These are phyloP conservation scores for Drosophila buzzatii DNA, from an alignment of 2,888 invertebrate genomes.

Conservation along the genomic window DNA sequence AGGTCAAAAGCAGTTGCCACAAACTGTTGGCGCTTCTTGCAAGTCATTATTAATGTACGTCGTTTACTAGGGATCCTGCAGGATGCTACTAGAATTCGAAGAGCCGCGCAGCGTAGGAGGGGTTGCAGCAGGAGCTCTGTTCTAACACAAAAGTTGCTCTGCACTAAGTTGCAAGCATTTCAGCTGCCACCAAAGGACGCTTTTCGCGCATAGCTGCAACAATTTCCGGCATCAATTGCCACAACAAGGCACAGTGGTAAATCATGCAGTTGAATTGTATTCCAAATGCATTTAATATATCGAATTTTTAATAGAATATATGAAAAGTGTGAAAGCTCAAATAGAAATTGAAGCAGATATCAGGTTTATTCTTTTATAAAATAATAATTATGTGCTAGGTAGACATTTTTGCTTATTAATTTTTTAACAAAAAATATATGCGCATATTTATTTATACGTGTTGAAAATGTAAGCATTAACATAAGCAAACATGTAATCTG, in stretches of 20 bases:
- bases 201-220: conserved; percentile 54
- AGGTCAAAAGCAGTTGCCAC: conserved; percentile 51
- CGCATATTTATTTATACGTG: too few species aligned
- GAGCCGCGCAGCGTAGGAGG: neutral
- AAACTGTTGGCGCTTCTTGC: conserved; percentile 51
- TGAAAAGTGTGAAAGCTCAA: neutral
- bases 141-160: conserved; percentile 22
- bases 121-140: conserved; percentile 18
- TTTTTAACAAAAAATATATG: too few species aligned
- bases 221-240: conserved; percentile 63
- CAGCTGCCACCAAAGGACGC: conserved; percentile 20
- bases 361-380: neutral
- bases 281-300: neutral
- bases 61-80: conserved; percentile 46
- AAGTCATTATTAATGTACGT: conserved; percentile 66
- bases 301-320: neutral
- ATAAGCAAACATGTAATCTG: too few species aligned
- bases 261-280: neutral
- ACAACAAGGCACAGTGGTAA: conserved; percentile 29
- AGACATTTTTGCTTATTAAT: too few species aligned
- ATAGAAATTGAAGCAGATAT: neutral
- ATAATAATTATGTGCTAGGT: too few species aligned
- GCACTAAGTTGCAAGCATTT: conserved; percentile 43
- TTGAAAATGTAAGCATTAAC: too few species aligned
- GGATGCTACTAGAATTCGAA: conserved; percentile 8